These are phyloP conservation scores for Rhea pennata DNA, from an alignment of 2,113 vertebrate genomes.

Conservation along the genomic window DNA sequence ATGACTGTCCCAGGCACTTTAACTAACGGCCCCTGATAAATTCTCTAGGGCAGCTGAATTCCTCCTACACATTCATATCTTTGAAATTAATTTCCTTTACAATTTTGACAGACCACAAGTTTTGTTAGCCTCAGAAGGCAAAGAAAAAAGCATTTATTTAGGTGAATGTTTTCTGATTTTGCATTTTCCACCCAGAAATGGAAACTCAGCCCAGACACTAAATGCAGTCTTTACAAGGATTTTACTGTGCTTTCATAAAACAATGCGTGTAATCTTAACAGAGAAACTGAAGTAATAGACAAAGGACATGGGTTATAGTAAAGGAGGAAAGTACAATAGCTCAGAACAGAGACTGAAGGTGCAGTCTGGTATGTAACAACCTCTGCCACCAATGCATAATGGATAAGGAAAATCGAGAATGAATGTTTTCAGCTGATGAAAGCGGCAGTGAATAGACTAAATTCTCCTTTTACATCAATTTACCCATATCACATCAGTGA, in stretches of 20 bases:
- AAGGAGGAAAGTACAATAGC: background rate
- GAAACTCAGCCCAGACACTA: background rate
- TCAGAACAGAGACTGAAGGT: background rate
- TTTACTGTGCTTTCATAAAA: background rate
- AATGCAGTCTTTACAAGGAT: background rate
- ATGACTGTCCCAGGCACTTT: background rate
- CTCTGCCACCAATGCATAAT: background rate
- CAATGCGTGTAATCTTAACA: background rate
- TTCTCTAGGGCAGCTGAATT: background rate
- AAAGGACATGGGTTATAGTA: background rate
- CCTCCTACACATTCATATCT: background rate
- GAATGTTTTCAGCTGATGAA: background rate
- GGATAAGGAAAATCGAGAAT: background rate
- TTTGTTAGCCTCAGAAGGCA: background rate
- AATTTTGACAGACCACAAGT: background rate
- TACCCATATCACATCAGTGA: background rate
- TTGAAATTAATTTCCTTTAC: slow-evolving; percentile 5
- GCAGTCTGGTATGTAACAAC: background rate
- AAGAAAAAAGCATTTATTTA: background rate
- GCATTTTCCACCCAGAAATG: background rate
- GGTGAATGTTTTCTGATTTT: background rate
- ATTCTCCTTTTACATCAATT: background rate
- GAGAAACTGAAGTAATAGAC: background rate
- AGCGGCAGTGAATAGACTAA: background rate
- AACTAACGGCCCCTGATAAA: background rate